Percentiles rank a stretch among this genome's conserved stretches.
Conservation (phyloP, 2,797 vertebrate species). For the Cottoperca gobio region DNA sequence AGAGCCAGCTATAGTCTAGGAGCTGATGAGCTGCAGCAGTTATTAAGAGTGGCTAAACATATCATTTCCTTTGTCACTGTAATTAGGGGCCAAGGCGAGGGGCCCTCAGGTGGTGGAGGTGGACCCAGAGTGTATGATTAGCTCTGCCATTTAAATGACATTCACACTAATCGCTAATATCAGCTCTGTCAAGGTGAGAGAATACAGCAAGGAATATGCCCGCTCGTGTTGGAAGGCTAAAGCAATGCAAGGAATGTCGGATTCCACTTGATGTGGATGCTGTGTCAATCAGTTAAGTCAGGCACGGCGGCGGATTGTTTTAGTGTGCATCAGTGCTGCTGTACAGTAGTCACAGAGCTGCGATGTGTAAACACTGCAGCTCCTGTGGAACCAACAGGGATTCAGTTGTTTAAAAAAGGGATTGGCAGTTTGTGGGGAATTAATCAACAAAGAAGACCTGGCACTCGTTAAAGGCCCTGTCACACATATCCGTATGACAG, state of each 20-base stretch:
- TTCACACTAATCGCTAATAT: constrained; percentile 83
- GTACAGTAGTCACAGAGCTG: constrained; percentile 52
- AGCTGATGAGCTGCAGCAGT: constrained; percentile 72
- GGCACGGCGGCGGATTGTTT: constrained; percentile 62
- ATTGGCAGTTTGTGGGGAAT: constrained; percentile 42
- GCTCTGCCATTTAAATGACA: constrained; percentile 85
- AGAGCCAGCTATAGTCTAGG: constrained; percentile 35
- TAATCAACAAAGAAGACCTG: constrained; percentile 55
- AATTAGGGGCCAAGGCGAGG: constrained; percentile 73
- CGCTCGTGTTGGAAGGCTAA: constrained; percentile 47
- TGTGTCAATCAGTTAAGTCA: constrained; percentile 72
- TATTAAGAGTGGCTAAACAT: constrained; percentile 79
- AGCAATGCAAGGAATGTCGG: constrained; percentile 54
- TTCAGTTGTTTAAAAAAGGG: constrained; percentile 58
- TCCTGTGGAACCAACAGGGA: constrained; percentile 45
- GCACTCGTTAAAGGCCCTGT: constrained; percentile 35
- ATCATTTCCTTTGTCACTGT: constrained; percentile 76
- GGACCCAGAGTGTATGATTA: constrained; percentile 78
- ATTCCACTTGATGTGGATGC: constrained; percentile 66
- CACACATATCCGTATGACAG: too few relatives aligned
- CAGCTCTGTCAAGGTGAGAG: constrained; percentile 76
- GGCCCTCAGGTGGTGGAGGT: constrained; percentile 77
- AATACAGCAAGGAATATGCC: constrained; percentile 67
- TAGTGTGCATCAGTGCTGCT: constrained; percentile 57
- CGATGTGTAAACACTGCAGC: constrained; percentile 67